Base-by-base conservation (phyloP, 2,888 invertebrate species). In the Panzeria rudis region DNA sequence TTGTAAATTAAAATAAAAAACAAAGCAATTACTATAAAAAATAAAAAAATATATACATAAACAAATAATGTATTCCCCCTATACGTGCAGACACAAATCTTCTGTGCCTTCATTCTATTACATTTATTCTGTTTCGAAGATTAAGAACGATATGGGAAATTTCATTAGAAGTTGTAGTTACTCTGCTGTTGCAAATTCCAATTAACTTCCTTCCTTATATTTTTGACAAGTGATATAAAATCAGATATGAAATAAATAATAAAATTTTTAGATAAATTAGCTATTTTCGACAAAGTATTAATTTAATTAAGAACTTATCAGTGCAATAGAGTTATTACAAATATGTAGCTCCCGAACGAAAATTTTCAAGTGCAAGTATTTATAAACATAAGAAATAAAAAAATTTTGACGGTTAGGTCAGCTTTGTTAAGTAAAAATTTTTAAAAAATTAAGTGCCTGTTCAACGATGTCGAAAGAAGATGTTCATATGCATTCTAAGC, bases 1-100 rank as follows among this genome's bases (percentile, higher is more conserved):
- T 73, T 84, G 68, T 62, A 84, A 84, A 84, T 84, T 84, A 75
- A 72, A 81, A 84, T 62, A 76, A 81, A 80, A 81, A 84, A 81
- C 81, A 73, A 77, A 84, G 52, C 66, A 84, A 81, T 81, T 81
- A 81, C 77, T 73, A 54, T n/a, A 64, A 29, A 69, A 73, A 75
- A 50, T 41, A 66, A 35, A 64, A 13, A 76, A 38, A 35, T 23
- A 44, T 8, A 71, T 50, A 71, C 64, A 69, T 23, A 41, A 29
- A 25, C 44, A 64, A 54, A 50, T 59, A 38, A 50, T 56, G 15
- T 54, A 2, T 15, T 32, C n/a, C 17, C 35, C 20, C 47, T 11
- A 5, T 11, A 29, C n/a, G 5, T n/a, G 9, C 5, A n/a, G n/a
- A n/a, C 35, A 7, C 7, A 35, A 35, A 8, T 35, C 35, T 29